Evolutionary conservation across 2,797 vertebrate species (phyloP).

Genomic region (Astyanax mexicanus): DNA sequence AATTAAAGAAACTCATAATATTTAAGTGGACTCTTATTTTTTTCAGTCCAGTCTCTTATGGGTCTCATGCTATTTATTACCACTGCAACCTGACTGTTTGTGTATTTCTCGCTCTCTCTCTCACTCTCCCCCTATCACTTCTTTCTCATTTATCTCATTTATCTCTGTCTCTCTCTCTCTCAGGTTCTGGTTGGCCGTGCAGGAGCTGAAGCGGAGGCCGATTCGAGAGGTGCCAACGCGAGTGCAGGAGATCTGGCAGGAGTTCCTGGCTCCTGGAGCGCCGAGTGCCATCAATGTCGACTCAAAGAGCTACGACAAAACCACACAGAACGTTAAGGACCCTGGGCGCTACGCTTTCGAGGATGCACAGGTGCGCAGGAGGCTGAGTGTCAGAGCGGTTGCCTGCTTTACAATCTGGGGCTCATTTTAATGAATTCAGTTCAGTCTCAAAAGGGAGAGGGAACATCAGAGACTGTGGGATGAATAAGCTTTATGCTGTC

Average conservation of each 20-base stretch:
- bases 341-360: conserved; percentile 94
- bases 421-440: not conserved
- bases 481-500: no score
- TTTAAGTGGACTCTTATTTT: no score
- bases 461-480: no score
- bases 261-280: conserved; percentile 94
- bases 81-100: no score
- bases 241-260: conserved; percentile 97
- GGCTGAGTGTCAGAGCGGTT: not conserved
- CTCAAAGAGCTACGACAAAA: conserved; percentile 97
- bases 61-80: no score
- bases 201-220: conserved; percentile 94
- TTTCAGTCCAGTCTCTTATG: no score
- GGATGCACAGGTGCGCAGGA: conserved; percentile 88
- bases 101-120: not conserved
- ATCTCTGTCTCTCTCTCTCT: not conserved
- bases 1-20: no score
- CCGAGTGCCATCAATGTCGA: conserved; percentile 97
- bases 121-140: not conserved
- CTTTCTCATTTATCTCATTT: not conserved
- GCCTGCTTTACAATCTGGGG: not conserved
- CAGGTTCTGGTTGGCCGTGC: conserved; percentile 97
- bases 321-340: conserved; percentile 96
- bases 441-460: no score
- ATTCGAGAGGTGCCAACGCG: conserved; percentile 91